A percentile compares a stretch with the other conserved stretches of the same genome.
Conservation (phyloP, 2,888 invertebrate species). For the Eupithecia inturbata region DNA sequence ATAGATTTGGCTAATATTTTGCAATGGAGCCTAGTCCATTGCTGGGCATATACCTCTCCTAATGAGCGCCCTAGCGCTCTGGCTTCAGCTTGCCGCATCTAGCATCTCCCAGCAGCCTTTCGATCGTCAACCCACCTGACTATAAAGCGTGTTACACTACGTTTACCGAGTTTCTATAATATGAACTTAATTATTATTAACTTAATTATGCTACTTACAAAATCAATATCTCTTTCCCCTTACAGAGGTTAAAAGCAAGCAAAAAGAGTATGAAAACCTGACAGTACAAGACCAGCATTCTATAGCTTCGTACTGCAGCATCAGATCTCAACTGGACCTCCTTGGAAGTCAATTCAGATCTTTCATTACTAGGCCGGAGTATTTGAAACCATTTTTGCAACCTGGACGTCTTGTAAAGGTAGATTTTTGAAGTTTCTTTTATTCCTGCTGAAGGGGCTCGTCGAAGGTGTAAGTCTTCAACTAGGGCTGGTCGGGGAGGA, state of each 20-base stretch:
- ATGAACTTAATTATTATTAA: too few species aligned
- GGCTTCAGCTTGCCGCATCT: neutral
- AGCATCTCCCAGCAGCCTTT: too few species aligned
- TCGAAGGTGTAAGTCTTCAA: too few species aligned
- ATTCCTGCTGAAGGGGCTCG: too few species aligned
- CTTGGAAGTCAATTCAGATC: slow-evolving; percentile 90
- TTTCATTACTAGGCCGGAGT: slow-evolving; percentile 93
- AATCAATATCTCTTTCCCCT: slow-evolving; percentile 33
- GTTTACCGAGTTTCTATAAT: too few species aligned
- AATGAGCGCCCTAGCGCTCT: neutral
- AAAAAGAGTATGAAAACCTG: slow-evolving; percentile 86
- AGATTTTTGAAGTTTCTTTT: slow-evolving; percentile 20
- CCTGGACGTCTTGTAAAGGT: slow-evolving; percentile 97
- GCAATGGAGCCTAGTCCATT: too few species aligned
- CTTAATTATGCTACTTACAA: too few species aligned
- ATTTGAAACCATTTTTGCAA: slow-evolving; percentile 96
- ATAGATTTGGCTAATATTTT: too few species aligned
- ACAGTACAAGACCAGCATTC: slow-evolving; percentile 89
- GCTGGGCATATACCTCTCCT: too few species aligned
- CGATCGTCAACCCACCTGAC: too few species aligned
- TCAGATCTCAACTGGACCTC: slow-evolving; percentile 91
- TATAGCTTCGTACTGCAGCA: slow-evolving; percentile 92
- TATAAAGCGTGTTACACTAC: too few species aligned
- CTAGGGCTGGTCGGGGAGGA: too few species aligned
- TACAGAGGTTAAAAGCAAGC: slow-evolving; percentile 87